phyloP scores from a whole-genome alignment of 2,797 vertebrate species.

The Distichodus sexfasciatus region DNA sequence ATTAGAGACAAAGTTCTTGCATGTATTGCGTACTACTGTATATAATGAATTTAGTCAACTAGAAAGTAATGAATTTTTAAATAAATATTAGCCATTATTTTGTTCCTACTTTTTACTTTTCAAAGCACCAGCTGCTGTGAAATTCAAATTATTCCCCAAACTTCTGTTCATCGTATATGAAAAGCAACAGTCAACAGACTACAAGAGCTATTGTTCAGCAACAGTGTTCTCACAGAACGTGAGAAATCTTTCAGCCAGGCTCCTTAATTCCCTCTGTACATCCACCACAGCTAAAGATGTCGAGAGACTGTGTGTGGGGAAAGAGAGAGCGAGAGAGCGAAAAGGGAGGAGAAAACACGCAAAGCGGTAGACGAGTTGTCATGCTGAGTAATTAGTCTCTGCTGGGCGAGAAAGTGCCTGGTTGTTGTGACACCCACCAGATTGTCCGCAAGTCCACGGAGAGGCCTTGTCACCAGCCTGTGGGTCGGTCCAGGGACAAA shows the following conservation, averaged over 20 bases:
- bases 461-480: constrained; percentile 52
- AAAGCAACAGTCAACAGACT: not conserved
- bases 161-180: too few relatives aligned
- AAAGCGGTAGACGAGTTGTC: constrained; percentile 46
- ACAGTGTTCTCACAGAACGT: too few relatives aligned
- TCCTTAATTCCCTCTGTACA: constrained; percentile 1
- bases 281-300: constrained; percentile 33
- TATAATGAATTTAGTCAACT: too few relatives aligned
- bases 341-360: not conserved
- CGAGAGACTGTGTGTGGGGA: constrained; percentile 16
- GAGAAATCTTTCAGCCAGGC: constrained; percentile 38
- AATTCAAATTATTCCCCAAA: too few relatives aligned
- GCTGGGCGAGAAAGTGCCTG: constrained; percentile 44
- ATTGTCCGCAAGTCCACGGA: constrained; percentile 53
- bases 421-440: constrained; percentile 52
- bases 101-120: too few relatives aligned
- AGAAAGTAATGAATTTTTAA: too few relatives aligned
- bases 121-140: too few relatives aligned
- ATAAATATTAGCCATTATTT: too few relatives aligned
- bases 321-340: constrained; percentile 26
- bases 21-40: too few relatives aligned
- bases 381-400: constrained; percentile 58
- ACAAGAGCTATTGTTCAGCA: too few relatives aligned
- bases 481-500: constrained; percentile 48
- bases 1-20: too few relatives aligned